These are phyloP conservation scores for Distichodus sexfasciatus DNA, from an alignment of 2,797 vertebrate genomes.

Conservation along the genomic window DNA sequence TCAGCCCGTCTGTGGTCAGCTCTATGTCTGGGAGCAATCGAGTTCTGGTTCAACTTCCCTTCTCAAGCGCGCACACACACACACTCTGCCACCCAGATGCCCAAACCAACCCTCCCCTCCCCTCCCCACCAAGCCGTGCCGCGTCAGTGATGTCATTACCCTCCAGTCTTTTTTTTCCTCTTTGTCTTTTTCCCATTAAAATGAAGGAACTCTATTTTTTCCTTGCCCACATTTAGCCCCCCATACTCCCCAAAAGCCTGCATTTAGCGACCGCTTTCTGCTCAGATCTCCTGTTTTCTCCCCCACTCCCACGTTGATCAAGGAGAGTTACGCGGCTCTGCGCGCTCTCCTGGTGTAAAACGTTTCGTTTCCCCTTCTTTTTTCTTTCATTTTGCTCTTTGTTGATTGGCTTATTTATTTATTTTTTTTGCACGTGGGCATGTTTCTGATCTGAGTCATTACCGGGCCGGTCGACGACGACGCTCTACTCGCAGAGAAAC, in stretches of 20 bases:
- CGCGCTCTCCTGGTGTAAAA: conserved; percentile 4
- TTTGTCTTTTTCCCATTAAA: conserved; percentile 20
- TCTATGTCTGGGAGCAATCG: conserved; percentile 54
- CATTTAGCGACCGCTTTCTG: conserved; percentile 7
- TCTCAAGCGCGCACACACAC: conserved; percentile 24
- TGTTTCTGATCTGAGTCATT: conserved; percentile 34
- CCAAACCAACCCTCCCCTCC: background rate
- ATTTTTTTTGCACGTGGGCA: conserved; percentile 28
- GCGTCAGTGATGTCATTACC: conserved; percentile 45
- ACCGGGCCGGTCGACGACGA: conserved; percentile 15
- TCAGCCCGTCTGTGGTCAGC: conserved; percentile 55
- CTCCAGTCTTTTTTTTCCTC: conserved; percentile 7
- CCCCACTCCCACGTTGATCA: conserved; percentile 11
- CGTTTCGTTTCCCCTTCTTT: background rate
- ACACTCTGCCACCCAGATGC: conserved; percentile 34
- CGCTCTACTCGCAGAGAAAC: conserved; percentile 17
- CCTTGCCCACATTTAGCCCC: conserved; percentile 2
- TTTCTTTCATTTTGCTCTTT: background rate
- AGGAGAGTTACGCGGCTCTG: conserved; percentile 9
- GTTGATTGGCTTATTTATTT: background rate
- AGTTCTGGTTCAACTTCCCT: conserved; percentile 52
- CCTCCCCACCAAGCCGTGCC: no score
- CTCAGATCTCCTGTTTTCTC: background rate
- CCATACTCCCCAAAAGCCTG: no score
- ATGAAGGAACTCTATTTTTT: conserved; percentile 5